Evolutionary conservation across 2,888 invertebrate genomes (phyloP).

Genomic region (Cheilosia variabilis): DNA sequence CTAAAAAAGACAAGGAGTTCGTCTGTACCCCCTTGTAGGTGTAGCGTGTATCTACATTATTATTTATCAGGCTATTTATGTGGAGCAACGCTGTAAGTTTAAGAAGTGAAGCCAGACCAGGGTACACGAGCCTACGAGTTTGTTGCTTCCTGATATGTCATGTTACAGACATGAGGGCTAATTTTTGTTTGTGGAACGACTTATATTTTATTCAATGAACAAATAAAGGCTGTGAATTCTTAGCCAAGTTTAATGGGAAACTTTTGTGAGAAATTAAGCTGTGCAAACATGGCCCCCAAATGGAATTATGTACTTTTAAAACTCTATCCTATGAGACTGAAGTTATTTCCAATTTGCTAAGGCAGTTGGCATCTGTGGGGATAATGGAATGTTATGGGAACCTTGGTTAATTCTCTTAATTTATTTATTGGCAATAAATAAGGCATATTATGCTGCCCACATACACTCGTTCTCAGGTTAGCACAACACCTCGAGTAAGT

Average conservation of each 20-base stretch:
- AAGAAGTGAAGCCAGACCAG: neutral
- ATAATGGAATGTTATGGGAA: no score
- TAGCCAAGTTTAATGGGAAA: neutral
- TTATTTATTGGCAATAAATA: no score
- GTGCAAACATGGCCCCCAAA: neutral
- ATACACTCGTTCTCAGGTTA: no score
- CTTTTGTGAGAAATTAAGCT: neutral
- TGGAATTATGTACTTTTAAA: neutral
- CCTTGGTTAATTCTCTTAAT: no score
- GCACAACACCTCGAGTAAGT: no score
- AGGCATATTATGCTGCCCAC: no score
- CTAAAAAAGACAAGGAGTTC: neutral
- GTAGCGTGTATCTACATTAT: slow-evolving; percentile 8
- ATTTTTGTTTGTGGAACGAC: neutral
- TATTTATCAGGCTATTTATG: slow-evolving; percentile 43
- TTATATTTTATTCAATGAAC: neutral
- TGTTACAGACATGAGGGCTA: neutral
- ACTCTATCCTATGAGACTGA: neutral
- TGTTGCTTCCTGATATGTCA: neutral
- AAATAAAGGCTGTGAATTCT: neutral
- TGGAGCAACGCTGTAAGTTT: neutral
- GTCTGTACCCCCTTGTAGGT: neutral
- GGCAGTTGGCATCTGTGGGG: no score
- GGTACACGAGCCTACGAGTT: neutral
- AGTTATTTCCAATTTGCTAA: no score